Percentiles rank a stretch among this genome's conserved stretches.
These are phyloP conservation scores for Neoscelio sp. DNA, from an alignment of 2,888 invertebrate species.

Conservation along the genomic window DNA sequence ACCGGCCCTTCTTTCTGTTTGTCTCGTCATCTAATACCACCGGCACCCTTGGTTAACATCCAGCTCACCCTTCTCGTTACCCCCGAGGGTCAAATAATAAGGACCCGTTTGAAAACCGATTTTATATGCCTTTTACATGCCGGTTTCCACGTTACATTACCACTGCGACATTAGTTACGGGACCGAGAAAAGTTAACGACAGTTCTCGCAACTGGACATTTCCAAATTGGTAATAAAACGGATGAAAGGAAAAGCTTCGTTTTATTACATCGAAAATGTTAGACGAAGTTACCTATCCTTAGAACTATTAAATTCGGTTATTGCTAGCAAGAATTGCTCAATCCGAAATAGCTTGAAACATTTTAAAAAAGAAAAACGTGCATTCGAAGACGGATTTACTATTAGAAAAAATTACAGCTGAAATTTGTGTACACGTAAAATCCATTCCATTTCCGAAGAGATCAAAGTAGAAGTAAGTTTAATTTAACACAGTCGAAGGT, in stretches of 20 bases:
- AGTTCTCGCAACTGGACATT: constrained; percentile 5
- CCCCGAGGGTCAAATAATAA: constrained; percentile 16
- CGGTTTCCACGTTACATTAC: constrained; percentile 1
- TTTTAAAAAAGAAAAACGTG: no score
- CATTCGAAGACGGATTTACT: no score
- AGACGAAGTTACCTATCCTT: not conserved
- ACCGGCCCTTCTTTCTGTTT: constrained; percentile 29
- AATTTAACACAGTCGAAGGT: constrained; percentile 19
- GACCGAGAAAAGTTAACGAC: constrained; percentile 2
- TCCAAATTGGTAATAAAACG: constrained; percentile 10
- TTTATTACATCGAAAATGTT: constrained; percentile 1
- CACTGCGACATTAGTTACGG: not conserved
- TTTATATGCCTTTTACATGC: constrained; percentile 9
- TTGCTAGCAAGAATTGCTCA: no score
- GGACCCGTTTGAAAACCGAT: constrained; percentile 27
- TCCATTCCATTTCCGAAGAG: not conserved
- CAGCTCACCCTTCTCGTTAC: constrained; percentile 27
- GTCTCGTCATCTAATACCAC: constrained; percentile 34
- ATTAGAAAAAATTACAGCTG: not conserved
- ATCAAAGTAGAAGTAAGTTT: not conserved
- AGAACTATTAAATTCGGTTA: no score
- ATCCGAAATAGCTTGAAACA: no score
- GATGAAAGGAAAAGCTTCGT: constrained; percentile 28
- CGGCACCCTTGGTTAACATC: constrained; percentile 24
- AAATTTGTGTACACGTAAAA: no score